Conservation (phyloP, 2,113 vertebrate species). For the Gobius niger region DNA sequence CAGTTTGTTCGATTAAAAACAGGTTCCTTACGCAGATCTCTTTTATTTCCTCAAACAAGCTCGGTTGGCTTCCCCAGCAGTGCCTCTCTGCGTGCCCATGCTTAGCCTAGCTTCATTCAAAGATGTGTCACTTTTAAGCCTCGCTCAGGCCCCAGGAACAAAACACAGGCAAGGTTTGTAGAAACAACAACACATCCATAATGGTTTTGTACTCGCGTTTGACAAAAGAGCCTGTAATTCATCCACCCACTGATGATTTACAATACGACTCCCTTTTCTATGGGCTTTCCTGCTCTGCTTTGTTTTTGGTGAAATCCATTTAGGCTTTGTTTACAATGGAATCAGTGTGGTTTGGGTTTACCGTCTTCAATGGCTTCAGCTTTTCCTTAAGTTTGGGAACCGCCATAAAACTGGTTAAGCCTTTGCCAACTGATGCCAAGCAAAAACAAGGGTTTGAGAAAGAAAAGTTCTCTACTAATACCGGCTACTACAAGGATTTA, state of each 20-base stretch:
- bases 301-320: slow-evolving; percentile 22
- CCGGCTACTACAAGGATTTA: too few relatives aligned
- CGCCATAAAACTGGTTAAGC: neutral
- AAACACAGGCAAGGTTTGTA: slow-evolving; percentile 10
- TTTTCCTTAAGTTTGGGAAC: neutral
- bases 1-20: slow-evolving; percentile 3
- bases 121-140: slow-evolving; percentile 39
- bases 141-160: slow-evolving; percentile 4
- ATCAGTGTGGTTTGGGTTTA: neutral
- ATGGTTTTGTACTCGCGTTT: slow-evolving; percentile 18
- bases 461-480: neutral
- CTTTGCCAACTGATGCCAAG: neutral
- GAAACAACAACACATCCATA: slow-evolving; percentile 36
- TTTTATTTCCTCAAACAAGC: slow-evolving; percentile 20
- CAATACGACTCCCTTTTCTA: slow-evolving; percentile 8
- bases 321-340: slow-evolving; percentile 5
- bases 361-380: neutral
- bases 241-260: slow-evolving; percentile 23
- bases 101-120: slow-evolving; percentile 47
- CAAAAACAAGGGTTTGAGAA: neutral
- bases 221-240: slow-evolving; percentile 18
- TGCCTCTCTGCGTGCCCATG: slow-evolving; percentile 33
- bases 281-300: slow-evolving; percentile 7
- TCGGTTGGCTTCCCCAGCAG: slow-evolving; percentile 29
- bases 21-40: neutral